Evolutionary conservation across 53 echinoderm and acorn worm species (phyloP), one percentile per base, ranked within the genome.

Genomic region (Hippasteria phrygiana): DNA sequence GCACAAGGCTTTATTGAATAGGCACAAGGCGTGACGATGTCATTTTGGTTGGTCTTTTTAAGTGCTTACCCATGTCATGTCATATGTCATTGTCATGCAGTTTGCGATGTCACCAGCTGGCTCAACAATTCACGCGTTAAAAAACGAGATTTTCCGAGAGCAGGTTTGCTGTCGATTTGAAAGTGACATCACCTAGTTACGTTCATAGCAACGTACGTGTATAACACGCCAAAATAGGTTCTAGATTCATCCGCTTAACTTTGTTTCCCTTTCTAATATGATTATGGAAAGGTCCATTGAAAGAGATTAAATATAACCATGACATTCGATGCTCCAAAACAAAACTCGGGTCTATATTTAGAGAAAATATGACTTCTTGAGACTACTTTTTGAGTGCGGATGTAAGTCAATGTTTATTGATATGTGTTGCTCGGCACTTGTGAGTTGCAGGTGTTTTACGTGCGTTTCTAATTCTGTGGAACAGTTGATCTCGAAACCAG

Each of bases 131-230:
- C 81, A 39, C 81, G 81, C 81, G 81, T 28, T 59, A 63, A 64
- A 43, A n/a, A 31, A 56, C 59, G 53, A 40, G 40, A 51, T 70
- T 71, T 38, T n/a, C 12, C 85, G 85, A 34, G 85, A 83, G 1
- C 43, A 34, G 13, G 33, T 4, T 4, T 34, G n/a, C 43, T 6
- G 18, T 43, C 3, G 22, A 42, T 43, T 76, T 76, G 73, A 73
- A 43, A 43, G 71, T 55, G 38, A 85, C 71, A 51, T 69, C 85
- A 83, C 85, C 35, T 85, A 71, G 71, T 33, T 50, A 85, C 85
- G 70, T 85, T 37, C 85, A 51, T 85, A 85, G 85, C 85, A 85
- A 85, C 85, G 16, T 26, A n/a, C n/a, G n/a, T n/a, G n/a, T n/a
- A 24, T 80, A n/a, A 41, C 7, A 33, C 31, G 24, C 31, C 37